phyloP scores from a whole-genome alignment of 64 coral and sea anemone species.

The Stichodactyla mertensii region DNA sequence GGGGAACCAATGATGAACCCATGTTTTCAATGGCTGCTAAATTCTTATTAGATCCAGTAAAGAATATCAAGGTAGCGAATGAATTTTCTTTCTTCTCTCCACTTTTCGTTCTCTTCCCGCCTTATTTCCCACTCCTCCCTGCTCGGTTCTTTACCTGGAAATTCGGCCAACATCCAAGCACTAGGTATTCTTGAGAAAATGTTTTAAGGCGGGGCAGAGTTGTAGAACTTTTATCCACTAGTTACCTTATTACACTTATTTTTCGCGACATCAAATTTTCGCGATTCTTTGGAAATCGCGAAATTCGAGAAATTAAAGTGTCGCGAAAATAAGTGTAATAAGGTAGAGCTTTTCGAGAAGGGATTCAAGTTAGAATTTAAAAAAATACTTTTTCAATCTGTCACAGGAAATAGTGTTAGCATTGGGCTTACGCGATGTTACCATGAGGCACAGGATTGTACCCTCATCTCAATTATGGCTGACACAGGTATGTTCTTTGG shows the following conservation, averaged over 20 bases:
- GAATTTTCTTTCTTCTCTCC: too few relatives aligned
- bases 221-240: too few relatives aligned
- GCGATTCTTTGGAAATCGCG: too few relatives aligned
- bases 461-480: constrained; percentile 76
- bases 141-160: not conserved
- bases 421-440: constrained; percentile 69
- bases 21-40: constrained; percentile 91
- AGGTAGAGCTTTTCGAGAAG: not conserved
- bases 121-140: not conserved
- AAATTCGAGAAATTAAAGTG: too few relatives aligned
- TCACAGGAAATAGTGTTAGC: constrained; percentile 82
- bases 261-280: too few relatives aligned
- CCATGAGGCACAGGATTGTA: constrained; percentile 73
- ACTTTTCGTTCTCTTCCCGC: too few relatives aligned
- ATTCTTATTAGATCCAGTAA: constrained; percentile 60
- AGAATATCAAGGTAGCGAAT: constrained; percentile 72
- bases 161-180: too few relatives aligned
- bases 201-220: too few relatives aligned
- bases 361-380: not conserved
- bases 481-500: constrained; percentile 58
- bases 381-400: not conserved
- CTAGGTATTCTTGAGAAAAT: too few relatives aligned
- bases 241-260: too few relatives aligned
- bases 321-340: too few relatives aligned
- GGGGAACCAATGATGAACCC: constrained; percentile 36